phyloP scores from a whole-genome alignment of 92 coral and sea anemone species.

The Galaxea fascicularis region DNA sequence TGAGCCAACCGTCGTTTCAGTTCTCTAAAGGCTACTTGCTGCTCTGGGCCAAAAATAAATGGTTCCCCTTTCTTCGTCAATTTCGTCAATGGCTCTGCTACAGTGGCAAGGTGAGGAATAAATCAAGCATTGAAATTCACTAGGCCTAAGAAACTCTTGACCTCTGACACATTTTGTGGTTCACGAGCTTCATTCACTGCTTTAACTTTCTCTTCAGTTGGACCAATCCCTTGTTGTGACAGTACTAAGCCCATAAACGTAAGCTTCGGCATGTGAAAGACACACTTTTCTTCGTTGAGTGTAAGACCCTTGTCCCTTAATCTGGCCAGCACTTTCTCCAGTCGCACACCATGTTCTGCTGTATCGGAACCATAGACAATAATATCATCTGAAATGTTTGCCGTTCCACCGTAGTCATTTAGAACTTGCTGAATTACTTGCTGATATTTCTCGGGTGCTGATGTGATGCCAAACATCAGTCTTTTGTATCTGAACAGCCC shows the following conservation, averaged over 20 bases:
- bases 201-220: constrained; percentile 66
- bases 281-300: too few species aligned
- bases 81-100: constrained; percentile 57
- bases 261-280: constrained; percentile 58
- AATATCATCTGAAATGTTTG: constrained; percentile 68
- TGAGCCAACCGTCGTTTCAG: constrained; percentile 40
- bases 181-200: constrained; percentile 52
- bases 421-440: constrained; percentile 45
- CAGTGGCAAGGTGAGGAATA: too few species aligned
- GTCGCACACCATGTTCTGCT: constrained; percentile 39
- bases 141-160: too few species aligned
- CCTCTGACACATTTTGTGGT: too few species aligned
- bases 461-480: constrained; percentile 50
- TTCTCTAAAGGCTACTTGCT: constrained; percentile 45
- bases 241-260: constrained; percentile 50
- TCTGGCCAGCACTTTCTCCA: constrained; percentile 35
- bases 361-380: constrained; percentile 49
- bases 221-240: constrained; percentile 59
- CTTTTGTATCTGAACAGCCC: constrained; percentile 47
- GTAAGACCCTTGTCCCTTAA: constrained; percentile 55
- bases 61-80: constrained; percentile 36
- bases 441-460: constrained; percentile 33
- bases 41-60: constrained; percentile 28
- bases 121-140: too few species aligned
- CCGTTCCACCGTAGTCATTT: too few species aligned